These are phyloP conservation scores for Drosophila gunungcola DNA, from an alignment of 1,140 invertebrate genomes.

Conservation along the genomic window DNA sequence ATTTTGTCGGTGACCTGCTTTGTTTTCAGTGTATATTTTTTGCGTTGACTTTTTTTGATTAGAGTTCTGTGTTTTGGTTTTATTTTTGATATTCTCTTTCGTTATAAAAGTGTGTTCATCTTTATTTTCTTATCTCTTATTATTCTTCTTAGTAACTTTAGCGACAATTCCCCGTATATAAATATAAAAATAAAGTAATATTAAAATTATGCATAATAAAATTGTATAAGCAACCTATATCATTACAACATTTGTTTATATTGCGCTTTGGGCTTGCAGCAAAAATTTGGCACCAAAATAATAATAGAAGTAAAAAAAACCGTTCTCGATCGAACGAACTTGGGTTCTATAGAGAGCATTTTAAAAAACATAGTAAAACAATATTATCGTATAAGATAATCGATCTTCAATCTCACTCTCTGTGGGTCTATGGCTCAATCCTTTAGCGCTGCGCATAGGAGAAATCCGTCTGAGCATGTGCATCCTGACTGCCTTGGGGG, in stretches of 20 bases:
- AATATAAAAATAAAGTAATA: slow-evolving; percentile 26
- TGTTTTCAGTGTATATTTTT: slow-evolving; percentile 30
- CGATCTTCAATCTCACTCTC: slow-evolving; percentile 57
- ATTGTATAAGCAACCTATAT: slow-evolving; percentile 57
- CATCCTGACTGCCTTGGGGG: slow-evolving; percentile 40
- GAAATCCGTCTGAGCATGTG: slow-evolving; percentile 74
- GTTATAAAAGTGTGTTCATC: slow-evolving; percentile 39
- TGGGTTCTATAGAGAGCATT: slow-evolving; percentile 19
- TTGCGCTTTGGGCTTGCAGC: slow-evolving; percentile 68
- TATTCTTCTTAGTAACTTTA: slow-evolving; percentile 72
- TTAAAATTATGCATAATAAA: slow-evolving; percentile 23
- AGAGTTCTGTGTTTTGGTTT: slow-evolving; percentile 62
- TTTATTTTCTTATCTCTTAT: slow-evolving; percentile 47
- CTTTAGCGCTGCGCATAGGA: slow-evolving; percentile 55
- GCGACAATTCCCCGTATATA: slow-evolving; percentile 62
- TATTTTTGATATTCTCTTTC: slow-evolving; percentile 61
- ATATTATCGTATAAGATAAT: slow-evolving; percentile 25
- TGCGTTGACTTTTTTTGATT: slow-evolving; percentile 61
- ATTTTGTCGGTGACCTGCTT: slow-evolving; percentile 51
- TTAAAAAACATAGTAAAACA: slow-evolving; percentile 37
- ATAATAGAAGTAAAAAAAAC: slow-evolving; percentile 30
- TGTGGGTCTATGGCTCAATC: slow-evolving; percentile 25
- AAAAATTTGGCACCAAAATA: slow-evolving; percentile 73
- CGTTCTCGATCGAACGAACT: background rate
- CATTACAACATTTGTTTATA: slow-evolving; percentile 65